phyloP scores from a whole-genome alignment of 2,888 invertebrate genomes.

The Dolichopus griseipennis region DNA sequence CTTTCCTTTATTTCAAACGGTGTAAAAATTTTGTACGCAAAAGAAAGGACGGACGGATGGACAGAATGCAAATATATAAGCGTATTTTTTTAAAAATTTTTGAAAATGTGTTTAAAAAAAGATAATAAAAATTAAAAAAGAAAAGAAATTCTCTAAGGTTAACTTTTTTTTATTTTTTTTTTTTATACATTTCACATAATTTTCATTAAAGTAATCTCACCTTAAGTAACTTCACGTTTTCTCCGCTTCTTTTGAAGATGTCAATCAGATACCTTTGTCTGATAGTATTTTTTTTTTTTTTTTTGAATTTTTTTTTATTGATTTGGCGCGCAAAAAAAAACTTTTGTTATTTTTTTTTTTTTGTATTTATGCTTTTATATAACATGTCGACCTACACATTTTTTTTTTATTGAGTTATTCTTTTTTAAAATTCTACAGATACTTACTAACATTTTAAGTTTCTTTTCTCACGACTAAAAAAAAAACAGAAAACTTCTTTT shows the following conservation, averaged over 20 bases:
- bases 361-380: not conserved
- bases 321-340: not conserved
- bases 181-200: not conserved
- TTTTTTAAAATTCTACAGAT: not conserved
- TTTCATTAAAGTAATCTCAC: not conserved
- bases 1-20: too few species aligned
- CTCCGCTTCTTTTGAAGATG: not conserved
- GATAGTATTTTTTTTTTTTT: not conserved
- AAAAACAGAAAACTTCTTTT: not conserved
- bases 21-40: too few species aligned
- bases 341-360: not conserved
- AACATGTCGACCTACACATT: not conserved
- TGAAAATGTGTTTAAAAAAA: too few species aligned
- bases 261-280: not conserved
- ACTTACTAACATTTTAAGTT: conserved; percentile 1
- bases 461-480: conserved; percentile 6
- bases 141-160: too few species aligned
- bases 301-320: not conserved
- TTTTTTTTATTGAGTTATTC: not conserved
- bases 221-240: not conserved
- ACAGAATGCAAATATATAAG: too few species aligned
- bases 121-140: too few species aligned
- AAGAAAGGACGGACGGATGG: too few species aligned
- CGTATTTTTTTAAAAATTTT: too few species aligned
- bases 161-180: not conserved